phyloP scores from a whole-genome alignment of 2,888 invertebrate species.

The Troides aeacus region DNA sequence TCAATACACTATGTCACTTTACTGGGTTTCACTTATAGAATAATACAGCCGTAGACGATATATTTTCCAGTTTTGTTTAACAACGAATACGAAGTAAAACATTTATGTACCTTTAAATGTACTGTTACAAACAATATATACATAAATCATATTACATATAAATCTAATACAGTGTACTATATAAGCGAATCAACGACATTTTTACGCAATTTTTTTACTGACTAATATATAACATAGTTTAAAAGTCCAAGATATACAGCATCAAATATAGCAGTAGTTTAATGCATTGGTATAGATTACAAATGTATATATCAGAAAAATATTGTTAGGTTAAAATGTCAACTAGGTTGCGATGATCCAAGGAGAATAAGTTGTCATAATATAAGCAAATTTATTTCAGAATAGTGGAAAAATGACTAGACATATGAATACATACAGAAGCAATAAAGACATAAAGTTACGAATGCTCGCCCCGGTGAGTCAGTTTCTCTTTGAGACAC shows the following conservation, averaged over 20 bases:
- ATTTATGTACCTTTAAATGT: slow-evolving; percentile 17
- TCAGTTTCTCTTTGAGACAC: slow-evolving; percentile 31
- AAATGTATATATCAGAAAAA: not conserved
- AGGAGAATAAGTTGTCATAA: not conserved
- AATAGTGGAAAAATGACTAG: slow-evolving; percentile 29
- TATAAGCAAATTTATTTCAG: not conserved
- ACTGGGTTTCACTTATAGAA: not conserved
- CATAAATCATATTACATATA: slow-evolving; percentile 3
- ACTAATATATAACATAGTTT: not conserved
- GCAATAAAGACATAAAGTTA: slow-evolving; percentile 46
- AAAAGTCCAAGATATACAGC: not conserved
- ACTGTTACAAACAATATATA: not conserved
- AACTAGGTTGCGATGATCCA: not conserved
- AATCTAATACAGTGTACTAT: slow-evolving; percentile 2
- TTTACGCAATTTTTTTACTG: not conserved
- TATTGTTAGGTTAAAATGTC: not conserved
- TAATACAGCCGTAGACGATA: not conserved
- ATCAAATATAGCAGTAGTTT: not conserved
- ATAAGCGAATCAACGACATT: slow-evolving; percentile 25
- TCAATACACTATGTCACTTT: too few species aligned
- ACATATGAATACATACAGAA: slow-evolving; percentile 44
- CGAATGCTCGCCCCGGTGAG: slow-evolving; percentile 36
- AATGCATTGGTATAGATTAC: not conserved
- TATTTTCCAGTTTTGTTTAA: not conserved
- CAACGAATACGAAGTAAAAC: not conserved